A percentile compares a stretch with the other conserved stretches of the same genome.
Evolutionary conservation across 2,797 vertebrate species (phyloP).

Genomic region (Psittacula derbiana): DNA sequence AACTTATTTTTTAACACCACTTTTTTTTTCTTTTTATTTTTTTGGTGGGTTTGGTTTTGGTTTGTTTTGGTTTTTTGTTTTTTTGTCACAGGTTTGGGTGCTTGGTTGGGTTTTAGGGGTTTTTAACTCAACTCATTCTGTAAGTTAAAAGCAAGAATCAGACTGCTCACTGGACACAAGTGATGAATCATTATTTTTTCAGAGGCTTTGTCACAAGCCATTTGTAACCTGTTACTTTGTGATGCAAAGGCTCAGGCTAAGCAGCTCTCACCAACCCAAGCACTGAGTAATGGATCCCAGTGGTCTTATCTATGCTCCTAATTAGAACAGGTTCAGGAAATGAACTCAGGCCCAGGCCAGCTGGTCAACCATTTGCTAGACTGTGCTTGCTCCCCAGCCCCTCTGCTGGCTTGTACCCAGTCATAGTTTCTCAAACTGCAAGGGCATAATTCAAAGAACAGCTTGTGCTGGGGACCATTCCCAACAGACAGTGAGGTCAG

Average conservation of each 20-base stretch:
- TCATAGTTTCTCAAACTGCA: background rate
- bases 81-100: background rate
- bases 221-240: background rate
- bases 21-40: background rate
- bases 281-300: background rate
- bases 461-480: background rate
- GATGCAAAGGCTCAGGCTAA: background rate
- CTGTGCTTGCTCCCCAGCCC: background rate
- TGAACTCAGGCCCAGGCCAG: background rate
- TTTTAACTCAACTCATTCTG: background rate
- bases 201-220: background rate
- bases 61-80: background rate
- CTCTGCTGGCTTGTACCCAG: background rate
- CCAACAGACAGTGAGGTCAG: background rate
- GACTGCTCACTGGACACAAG: background rate
- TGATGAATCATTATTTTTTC: background rate
- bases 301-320: background rate
- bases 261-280: background rate
- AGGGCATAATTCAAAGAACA: background rate
- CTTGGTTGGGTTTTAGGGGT: accelerated
- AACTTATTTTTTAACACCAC: background rate
- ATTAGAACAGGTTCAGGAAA: background rate
- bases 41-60: too few species aligned
- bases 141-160: background rate
- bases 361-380: background rate